Base-by-base conservation (phyloP, 2,797 vertebrate genomes). In the Mus caroli region DNA sequence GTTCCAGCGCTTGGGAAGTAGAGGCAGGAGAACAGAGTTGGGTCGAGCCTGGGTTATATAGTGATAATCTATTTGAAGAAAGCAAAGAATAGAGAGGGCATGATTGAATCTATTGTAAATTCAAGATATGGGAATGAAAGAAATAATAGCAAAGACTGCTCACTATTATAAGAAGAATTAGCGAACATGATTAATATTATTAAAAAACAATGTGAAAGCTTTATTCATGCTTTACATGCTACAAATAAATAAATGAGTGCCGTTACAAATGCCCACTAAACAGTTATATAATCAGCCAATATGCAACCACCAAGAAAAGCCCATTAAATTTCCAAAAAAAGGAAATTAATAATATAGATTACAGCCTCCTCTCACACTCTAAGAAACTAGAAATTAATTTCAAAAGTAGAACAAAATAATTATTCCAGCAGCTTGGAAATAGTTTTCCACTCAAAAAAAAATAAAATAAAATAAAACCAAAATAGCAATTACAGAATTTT, bases 311-410 rank as follows among this genome's bases (percentile, higher is more conserved):
- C 73, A 94, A 94, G 73, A 92, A 96, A 97, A 90, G 40, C 60
- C 56, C 71, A 92, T 88, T 88, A 92, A 89, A 69, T 90, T 89
- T 37, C 91, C 50, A 46, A 69, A 96, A 96, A 96, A 75, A 90
- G 34, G 92, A 97, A 96, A 94, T 97, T 95, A 97, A 94, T 96
- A 97, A 92, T 87, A 96, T 60, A 96, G 92, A 97, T 94, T 95
- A 89, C 64, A 94, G 89, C 93, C 56, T 96, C 83, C 26, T 62
- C 56, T 93, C 73, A 83, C 22, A 87, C 77, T 89, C 96, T 14
- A 93, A 93, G 93, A 97, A 97, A 83, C 79, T 67, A 97, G 92
- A 97, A 97, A 97, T 97, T 97, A 96, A 97, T 97, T 97, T 96
- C 92, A 90, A 91, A 96, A 97, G 67, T 71, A 96, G 95, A 96